A percentile compares a stretch with the other conserved stretches of the same genome.
phyloP scores from a whole-genome alignment of 2,888 invertebrate genomes.

The Pollenia labialis region DNA sequence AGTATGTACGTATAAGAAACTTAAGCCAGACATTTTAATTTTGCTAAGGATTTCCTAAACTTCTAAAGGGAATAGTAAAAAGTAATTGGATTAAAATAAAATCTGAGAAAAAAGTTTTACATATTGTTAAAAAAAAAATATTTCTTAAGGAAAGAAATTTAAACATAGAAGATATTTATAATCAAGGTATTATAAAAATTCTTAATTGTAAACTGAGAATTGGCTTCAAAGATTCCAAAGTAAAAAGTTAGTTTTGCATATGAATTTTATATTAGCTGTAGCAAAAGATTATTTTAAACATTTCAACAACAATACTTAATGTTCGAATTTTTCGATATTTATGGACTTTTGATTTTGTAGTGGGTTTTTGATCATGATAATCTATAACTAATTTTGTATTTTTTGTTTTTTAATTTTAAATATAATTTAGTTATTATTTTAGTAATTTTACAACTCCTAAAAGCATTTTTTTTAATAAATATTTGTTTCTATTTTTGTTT shows the following conservation, averaged over 20 bases:
- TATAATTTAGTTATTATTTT: constrained; percentile 45
- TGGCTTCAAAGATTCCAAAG: too few relatives aligned
- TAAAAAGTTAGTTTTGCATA: background rate
- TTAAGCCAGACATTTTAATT: background rate
- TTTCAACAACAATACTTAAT: constrained; percentile 40
- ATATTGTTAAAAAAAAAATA: too few relatives aligned
- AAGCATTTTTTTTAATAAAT: constrained; percentile 56
- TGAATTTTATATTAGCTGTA: background rate
- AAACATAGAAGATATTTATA: too few relatives aligned
- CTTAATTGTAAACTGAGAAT: too few relatives aligned
- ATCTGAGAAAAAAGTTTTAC: too few relatives aligned
- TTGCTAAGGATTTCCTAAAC: too few relatives aligned
- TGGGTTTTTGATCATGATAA: constrained; percentile 29
- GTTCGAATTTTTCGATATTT: constrained; percentile 15
- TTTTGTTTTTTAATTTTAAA: background rate
- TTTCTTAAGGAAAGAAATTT: too few relatives aligned
- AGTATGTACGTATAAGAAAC: background rate
- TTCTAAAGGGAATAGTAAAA: too few relatives aligned
- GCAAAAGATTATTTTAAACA: constrained; percentile 31
- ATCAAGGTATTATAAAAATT: background rate
- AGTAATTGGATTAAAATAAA: too few relatives aligned
- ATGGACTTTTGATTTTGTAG: constrained; percentile 45
- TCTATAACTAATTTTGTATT: constrained; percentile 42
- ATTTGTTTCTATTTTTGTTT: constrained; percentile 24
- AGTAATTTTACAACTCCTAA: constrained; percentile 56